phyloP scores from a whole-genome alignment of 2,797 vertebrate species.

The Pseudochirops corinnae region DNA sequence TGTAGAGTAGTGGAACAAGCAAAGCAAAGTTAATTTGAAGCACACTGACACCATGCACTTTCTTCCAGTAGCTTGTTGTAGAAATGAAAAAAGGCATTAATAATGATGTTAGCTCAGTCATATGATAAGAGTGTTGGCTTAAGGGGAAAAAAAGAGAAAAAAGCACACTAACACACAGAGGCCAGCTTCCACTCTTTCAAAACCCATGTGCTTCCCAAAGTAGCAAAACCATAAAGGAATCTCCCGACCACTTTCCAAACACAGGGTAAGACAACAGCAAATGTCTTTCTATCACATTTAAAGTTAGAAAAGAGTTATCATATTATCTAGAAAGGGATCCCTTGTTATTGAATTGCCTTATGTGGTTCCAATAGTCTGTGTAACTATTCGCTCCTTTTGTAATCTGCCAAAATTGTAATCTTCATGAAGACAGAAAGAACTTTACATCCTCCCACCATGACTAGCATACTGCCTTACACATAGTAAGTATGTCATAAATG shows the following conservation, averaged over 20 bases:
- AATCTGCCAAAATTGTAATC: fast-evolving
- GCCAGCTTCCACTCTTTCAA: conserved; percentile 65
- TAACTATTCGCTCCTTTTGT: not conserved
- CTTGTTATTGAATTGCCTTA: not conserved
- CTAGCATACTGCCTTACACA: not conserved
- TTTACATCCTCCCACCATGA: not conserved
- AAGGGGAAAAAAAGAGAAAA: conserved; percentile 71
- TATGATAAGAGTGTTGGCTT: conserved; percentile 78
- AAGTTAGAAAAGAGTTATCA: not conserved
- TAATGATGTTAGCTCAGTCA: conserved; percentile 88
- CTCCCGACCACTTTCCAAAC: conserved; percentile 38
- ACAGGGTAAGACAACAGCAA: conserved; percentile 27
- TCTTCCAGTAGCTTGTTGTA: conserved; percentile 86
- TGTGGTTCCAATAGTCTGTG: not conserved
- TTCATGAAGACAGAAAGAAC: not conserved
- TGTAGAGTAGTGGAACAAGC: conserved; percentile 91
- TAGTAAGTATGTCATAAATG: not conserved
- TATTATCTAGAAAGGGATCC: not conserved
- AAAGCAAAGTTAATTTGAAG: conserved; percentile 93
- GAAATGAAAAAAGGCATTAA: conserved; percentile 88
- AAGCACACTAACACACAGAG: conserved; percentile 81
- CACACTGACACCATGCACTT: conserved; percentile 92
- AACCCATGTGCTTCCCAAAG: conserved; percentile 37
- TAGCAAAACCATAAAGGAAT: not conserved
- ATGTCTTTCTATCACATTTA: conserved; percentile 15